Conservation (phyloP, 2,888 invertebrate species). For the Apamea anceps region DNA sequence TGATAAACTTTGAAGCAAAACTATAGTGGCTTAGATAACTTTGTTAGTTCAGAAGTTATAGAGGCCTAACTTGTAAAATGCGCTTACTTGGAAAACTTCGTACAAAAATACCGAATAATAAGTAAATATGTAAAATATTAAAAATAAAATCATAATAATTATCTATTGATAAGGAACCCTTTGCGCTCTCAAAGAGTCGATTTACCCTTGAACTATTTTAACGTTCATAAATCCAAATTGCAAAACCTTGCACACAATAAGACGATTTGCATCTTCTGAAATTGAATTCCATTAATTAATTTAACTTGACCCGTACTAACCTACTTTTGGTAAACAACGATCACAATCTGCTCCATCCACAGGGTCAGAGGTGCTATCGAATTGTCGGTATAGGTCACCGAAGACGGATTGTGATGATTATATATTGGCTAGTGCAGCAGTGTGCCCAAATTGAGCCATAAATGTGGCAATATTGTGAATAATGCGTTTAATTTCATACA, state of each 20-base stretch:
- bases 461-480: neutral
- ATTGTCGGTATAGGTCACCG: conserved; percentile 39
- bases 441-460: conserved; percentile 31
- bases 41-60: too few relatives aligned
- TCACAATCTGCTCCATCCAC: neutral
- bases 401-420: conserved; percentile 47
- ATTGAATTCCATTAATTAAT: conserved; percentile 27
- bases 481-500: neutral
- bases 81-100: too few relatives aligned
- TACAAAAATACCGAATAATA: too few relatives aligned
- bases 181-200: neutral
- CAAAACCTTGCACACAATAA: neutral
- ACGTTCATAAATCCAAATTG: neutral
- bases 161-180: too few relatives aligned
- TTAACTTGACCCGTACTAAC: conserved; percentile 35
- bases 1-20: too few relatives aligned
- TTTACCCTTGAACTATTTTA: neutral
- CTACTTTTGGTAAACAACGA: conserved; percentile 31
- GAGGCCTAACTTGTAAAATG: too few relatives aligned
- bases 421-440: conserved; percentile 9
- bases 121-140: too few relatives aligned
- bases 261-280: conserved; percentile 15
- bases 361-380: conserved; percentile 36
- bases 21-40: too few relatives aligned
- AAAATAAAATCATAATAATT: too few relatives aligned